Conservation (phyloP, 2,113 vertebrate genomes). For the Anthoscopus minutus region DNA sequence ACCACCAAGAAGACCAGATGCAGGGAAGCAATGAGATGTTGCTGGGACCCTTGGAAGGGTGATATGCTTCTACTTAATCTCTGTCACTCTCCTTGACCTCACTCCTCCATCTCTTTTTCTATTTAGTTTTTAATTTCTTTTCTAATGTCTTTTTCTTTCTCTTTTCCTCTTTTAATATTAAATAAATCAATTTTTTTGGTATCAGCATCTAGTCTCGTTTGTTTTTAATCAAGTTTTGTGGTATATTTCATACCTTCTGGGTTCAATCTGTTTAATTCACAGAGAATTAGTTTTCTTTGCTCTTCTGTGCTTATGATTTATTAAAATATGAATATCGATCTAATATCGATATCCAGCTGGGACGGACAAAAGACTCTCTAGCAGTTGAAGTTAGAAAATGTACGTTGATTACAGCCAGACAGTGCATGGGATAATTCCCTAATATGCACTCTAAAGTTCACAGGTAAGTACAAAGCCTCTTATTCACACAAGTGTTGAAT, state of each 20-base stretch:
- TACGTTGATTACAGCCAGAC: too few relatives aligned
- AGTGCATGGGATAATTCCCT: too few relatives aligned
- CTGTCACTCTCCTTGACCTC: background rate
- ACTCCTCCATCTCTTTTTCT: background rate
- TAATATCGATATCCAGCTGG: too few relatives aligned
- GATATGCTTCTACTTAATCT: background rate
- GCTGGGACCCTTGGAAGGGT: rapidly evolving
- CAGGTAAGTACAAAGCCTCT: too few relatives aligned
- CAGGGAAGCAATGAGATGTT: rapidly evolving
- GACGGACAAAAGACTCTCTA: too few relatives aligned
- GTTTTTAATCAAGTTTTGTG: background rate
- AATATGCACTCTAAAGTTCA: too few relatives aligned
- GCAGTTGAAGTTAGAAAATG: too few relatives aligned
- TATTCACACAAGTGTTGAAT: too few relatives aligned
- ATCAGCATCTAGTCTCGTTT: background rate
- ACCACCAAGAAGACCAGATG: background rate
- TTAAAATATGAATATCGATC: too few relatives aligned
- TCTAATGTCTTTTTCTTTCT: background rate
- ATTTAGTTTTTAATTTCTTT: background rate
- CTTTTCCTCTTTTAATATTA: background rate
- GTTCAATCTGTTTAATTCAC: background rate
- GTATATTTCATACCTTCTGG: background rate
- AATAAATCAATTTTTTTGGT: background rate
- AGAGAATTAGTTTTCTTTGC: background rate
- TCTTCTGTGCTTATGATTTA: background rate